Conservation (phyloP, 2,113 vertebrate species). For the Myiozetetes cayanensis region DNA sequence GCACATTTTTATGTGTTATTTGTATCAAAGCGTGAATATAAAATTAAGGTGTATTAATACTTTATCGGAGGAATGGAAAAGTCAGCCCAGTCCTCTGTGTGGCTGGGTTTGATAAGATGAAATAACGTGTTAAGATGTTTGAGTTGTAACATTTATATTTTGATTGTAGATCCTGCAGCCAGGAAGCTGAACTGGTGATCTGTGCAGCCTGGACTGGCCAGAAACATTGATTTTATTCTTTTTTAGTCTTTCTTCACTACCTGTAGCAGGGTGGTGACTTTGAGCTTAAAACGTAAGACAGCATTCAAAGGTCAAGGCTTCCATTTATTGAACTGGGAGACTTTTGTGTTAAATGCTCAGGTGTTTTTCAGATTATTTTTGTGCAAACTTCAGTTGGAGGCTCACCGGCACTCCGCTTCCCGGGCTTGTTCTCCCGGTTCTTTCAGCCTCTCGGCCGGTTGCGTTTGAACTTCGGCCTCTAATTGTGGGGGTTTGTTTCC, state of each 20-base stretch:
- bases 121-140: neutral
- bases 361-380: neutral
- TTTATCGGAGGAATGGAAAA: neutral
- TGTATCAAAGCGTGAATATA: neutral
- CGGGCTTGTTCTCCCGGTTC: neutral
- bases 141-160: neutral
- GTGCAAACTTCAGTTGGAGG: neutral
- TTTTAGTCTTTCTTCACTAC: neutral
- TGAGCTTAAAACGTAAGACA: neutral
- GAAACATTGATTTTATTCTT: neutral
- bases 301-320: neutral
- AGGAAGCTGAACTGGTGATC: neutral
- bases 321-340: neutral
- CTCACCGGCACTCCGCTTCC: neutral
- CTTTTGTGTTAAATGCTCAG: neutral
- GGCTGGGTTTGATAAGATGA: neutral
- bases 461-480: constrained; percentile 1
- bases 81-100: neutral
- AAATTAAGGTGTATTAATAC: neutral
- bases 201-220: neutral
- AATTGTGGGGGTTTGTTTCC: constrained; percentile 73
- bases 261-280: neutral
- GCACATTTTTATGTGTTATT: neutral
- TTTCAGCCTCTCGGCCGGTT: neutral
- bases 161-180: neutral